Evolutionary conservation across 2,888 invertebrate genomes (phyloP), one percentile per base, ranked within the genome.

Genomic region (Carterocephalus palaemon): DNA sequence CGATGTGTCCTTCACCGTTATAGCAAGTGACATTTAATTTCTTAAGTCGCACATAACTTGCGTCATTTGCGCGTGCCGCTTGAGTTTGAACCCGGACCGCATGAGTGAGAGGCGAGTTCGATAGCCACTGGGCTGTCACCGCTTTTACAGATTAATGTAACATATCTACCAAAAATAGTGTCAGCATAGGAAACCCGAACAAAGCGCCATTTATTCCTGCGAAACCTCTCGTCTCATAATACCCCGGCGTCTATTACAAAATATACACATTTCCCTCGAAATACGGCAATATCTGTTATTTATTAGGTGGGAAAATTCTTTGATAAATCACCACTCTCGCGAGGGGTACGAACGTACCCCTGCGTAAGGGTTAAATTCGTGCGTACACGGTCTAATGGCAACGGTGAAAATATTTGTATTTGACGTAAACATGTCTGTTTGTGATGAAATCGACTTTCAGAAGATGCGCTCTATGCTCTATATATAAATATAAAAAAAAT

Each of bases 261-360:
- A 43, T 43, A 43, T 43, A 43, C 34, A 43, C 43, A 36, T 43
- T 43, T 29, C 67, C 64, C 62, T 62, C 67, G 58, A 59, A 56
- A 59, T 62, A 63, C 64, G 64, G 62, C 62, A 67, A 67, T 69
- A 64, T 67, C 65, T 67, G 54, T 75, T 77, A 81, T 81, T 81
- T 82, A 81, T 82, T 78, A 79, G 76, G 80, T 80, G 81, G 50
- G 70, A 78, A 80, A 76, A 80, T 62, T 60, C 60, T 50, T 56
- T 61, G 64, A 67, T 67, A 67, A 65, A 68, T 67, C 57, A 60
- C 60, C 59, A 57, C 62, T 59, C 49, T 46, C 54, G 39, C 42
- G 46, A 38, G 50, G 56, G 53, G 54, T 50, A 52, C 29, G 36
- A 15, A 51, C 46, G 40, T 33, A 48, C 42, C 49, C 36, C 42